Evolutionary conservation across 2,113 vertebrate species (phyloP), one percentile per base, ranked within the genome.

Genomic region (Macquaria australasica): DNA sequence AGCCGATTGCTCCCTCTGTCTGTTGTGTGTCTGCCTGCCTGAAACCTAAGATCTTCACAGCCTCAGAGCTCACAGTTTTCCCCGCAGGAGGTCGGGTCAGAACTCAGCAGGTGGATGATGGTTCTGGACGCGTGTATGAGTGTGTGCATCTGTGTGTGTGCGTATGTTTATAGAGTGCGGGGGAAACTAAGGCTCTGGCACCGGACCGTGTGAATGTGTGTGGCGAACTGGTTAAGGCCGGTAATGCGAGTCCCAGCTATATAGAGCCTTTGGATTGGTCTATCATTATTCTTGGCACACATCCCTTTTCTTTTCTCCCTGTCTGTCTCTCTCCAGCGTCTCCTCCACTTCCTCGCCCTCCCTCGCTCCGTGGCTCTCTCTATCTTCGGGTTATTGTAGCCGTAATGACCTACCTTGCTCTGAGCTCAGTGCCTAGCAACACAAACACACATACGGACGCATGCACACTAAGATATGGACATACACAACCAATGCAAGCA

Each of bases 261-360:
- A 91, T 70, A 69, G 79, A 86, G 88, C 56, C 55, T 79, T 75
- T 83, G 91, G 92, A 95, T 95, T 94, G 92, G 89, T 58, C 76
- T 15, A 91, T 94, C 91, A 87, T 91, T 93, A 95, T 95, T 94
- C 93, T 70, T 83, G 90, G 91, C 94, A 95, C 93, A 93, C 73
- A 81, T 92, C 90, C 63, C 76, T 77, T 34, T 71, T 80, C 78
- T 84, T 74, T 81, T 64, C 81, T 43, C 74, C 39, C 71, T 9
- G 53, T 58, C 74, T 73, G 74, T 81, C 72, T 66, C 72, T 77
- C 81, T 77, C 79, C 84, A 45, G 74, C 69, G 23, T 88, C 86
- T 84, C 85, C 66, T 73, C 81, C 4, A 14, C 69, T 84, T 87
- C 83, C 83, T 79, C 51, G 16, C 86, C 62, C 87, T 80, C 80